These are phyloP conservation scores for Vulpes lagopus DNA, from an alignment of 2,113 vertebrate genomes.

Conservation along the genomic window DNA sequence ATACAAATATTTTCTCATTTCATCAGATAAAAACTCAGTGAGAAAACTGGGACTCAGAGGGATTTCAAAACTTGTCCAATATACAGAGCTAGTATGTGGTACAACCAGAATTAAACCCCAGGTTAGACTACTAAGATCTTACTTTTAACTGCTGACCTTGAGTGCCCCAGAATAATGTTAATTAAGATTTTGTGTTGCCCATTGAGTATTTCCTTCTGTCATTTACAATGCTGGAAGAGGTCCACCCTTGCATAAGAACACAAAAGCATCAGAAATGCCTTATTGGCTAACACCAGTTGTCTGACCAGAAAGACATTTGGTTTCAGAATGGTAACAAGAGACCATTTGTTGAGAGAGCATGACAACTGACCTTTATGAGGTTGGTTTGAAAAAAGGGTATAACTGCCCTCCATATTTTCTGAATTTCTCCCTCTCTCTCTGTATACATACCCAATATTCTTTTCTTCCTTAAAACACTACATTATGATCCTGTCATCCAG, in stretches of 20 bases:
- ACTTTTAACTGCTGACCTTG: not conserved
- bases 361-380: conserved; percentile 9
- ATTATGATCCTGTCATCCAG: not conserved
- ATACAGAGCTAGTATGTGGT: not conserved
- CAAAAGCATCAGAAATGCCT: conserved; percentile 58
- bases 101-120: conserved; percentile 29
- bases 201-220: conserved; percentile 19
- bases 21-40: not conserved
- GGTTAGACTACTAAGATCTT: conserved; percentile 15
- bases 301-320: not conserved
- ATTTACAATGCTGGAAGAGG: conserved; percentile 10
- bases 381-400: not conserved
- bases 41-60: not conserved
- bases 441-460: not conserved
- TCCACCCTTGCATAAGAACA: conserved; percentile 27
- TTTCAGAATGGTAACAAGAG: conserved; percentile 44
- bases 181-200: conserved; percentile 19
- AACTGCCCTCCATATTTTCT: conserved; percentile 1
- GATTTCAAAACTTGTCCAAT: not conserved
- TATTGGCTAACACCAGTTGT: not conserved
- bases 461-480: not conserved
- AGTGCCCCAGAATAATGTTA: not conserved
- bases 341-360: not conserved
- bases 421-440: not conserved
- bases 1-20: conserved; percentile 20